phyloP scores from a whole-genome alignment of 1,140 invertebrate species.

The Drosophila sechellia region DNA sequence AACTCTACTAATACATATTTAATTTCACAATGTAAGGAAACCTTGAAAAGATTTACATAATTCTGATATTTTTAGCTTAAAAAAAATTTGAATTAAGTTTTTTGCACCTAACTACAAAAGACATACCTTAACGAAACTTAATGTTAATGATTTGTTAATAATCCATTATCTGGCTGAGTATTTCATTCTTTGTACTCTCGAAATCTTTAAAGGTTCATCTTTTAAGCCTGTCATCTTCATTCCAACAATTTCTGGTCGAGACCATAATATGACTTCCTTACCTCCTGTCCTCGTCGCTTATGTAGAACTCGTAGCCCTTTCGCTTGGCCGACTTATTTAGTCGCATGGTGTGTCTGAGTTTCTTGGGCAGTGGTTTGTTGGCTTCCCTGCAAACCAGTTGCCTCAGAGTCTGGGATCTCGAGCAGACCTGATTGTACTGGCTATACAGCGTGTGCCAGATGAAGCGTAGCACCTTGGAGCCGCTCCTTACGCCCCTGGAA shows the following conservation, averaged over 20 bases:
- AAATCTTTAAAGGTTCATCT: background rate
- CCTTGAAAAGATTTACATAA: slow-evolving; percentile 28
- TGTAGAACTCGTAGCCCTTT: slow-evolving; percentile 85
- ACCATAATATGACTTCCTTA: slow-evolving; percentile 43
- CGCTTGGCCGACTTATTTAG: slow-evolving; percentile 84
- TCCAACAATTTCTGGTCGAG: background rate
- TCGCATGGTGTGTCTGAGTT: slow-evolving; percentile 71
- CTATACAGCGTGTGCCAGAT: slow-evolving; percentile 76
- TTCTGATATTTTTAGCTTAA: background rate
- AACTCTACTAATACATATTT: slow-evolving; percentile 19
- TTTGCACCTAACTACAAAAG: background rate
- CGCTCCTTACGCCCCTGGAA: slow-evolving; percentile 35
- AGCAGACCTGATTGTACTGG: slow-evolving; percentile 71
- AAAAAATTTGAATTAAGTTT: background rate
- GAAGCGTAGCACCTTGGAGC: slow-evolving; percentile 72
- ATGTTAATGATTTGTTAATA: background rate
- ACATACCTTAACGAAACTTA: background rate
- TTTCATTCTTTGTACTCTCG: background rate
- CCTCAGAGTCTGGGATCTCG: slow-evolving; percentile 61
- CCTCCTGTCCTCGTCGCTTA: slow-evolving; percentile 87
- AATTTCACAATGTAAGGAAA: slow-evolving; percentile 65
- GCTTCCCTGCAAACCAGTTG: slow-evolving; percentile 70
- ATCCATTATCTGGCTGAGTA: background rate
- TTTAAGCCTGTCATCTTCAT: background rate
- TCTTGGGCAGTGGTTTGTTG: slow-evolving; percentile 79